Base-by-base conservation (phyloP, 2,888 invertebrate species). In the Microplitis manilae region DNA sequence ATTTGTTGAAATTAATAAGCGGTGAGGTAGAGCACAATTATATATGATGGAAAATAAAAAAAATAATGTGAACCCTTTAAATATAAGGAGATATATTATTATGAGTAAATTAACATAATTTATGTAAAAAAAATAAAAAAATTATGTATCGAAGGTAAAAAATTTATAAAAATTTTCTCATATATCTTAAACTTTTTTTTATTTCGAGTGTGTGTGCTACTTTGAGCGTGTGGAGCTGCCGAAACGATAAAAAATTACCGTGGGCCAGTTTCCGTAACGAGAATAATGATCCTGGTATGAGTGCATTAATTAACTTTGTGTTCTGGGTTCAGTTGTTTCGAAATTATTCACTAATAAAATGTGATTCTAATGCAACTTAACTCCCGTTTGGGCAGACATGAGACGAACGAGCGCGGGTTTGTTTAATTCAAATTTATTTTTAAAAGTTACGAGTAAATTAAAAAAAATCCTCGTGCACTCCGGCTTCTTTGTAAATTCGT, bases 201-300 rank as follows among this genome's bases (percentile, higher is more conserved):
- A 30, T 30, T 30, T 4, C 1, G 20, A 1, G 30, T 38, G 38
- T 38, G 13, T 65, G 65, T 30, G 65, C 65, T 67, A 73, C 50
- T 59, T 73, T 67, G 38, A 68, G 73, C 65, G 64, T 62, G 64
- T 64, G 41, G 41, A 73, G 41, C 61, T 74, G 67, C 68, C 74
- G 60, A 68, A 68, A 65, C 20, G 65, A 65, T 50, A 65, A 65
- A 65, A 65, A 65, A 65, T 64, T 64, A 65, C 39, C 9, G 30
- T 73, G 41, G 72, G 64, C 40, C 41, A 73, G 59, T 67, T 73
- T 73, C 73, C 67, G 73, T 67, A 73, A 67, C 30, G 17, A 59
- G 65, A 73, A 68, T 77, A 77, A 77, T 62, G 73, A 73, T 68
- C 72, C 68, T 76, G 72, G 76, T 72, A 70, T 72, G 68, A 71